Conservation (phyloP, 2,113 vertebrate species). For the Sterrhoptilus dennistouni region DNA sequence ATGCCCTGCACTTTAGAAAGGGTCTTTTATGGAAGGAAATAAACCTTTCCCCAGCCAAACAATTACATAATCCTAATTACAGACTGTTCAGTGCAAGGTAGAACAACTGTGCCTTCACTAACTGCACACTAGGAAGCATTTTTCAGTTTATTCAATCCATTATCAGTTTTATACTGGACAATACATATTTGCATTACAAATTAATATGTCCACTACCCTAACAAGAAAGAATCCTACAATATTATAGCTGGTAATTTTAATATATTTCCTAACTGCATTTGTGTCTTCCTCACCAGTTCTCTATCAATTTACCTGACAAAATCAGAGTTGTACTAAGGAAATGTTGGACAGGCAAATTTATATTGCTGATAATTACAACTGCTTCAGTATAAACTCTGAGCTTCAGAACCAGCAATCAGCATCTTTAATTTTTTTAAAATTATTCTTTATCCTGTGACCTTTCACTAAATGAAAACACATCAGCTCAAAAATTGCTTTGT, state of each 20-base stretch:
- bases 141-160: background rate
- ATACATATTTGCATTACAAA: background rate
- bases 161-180: background rate
- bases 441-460: background rate
- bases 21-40: background rate
- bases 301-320: background rate
- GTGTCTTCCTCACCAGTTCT: background rate
- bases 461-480: background rate
- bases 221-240: background rate
- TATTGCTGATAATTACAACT: background rate
- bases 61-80: background rate
- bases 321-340: background rate
- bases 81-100: background rate
- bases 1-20: background rate
- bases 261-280: background rate
- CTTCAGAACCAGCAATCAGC: background rate
- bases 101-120: background rate
- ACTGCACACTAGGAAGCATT: background rate
- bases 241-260: background rate
- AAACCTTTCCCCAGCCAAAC: background rate
- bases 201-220: background rate
- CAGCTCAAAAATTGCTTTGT: background rate
- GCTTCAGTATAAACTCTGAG: background rate
- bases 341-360: background rate
- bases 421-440: fast-evolving